Percentiles rank a stretch among this genome's conserved stretches.
phyloP scores from a whole-genome alignment of 2,797 vertebrate genomes.

The Acanthiza pusilla region DNA sequence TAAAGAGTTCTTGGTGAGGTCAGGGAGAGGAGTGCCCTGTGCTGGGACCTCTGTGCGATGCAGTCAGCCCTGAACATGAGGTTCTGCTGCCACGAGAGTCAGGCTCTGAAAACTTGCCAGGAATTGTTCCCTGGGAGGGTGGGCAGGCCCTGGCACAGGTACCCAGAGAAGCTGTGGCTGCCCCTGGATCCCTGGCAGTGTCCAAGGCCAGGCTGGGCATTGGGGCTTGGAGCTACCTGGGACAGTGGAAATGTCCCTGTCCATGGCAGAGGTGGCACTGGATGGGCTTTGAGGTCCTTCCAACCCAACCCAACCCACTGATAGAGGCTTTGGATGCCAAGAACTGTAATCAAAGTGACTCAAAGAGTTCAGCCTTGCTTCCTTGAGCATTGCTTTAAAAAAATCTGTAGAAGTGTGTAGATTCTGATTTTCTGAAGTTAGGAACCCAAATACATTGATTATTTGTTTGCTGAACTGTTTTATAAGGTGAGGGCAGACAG shows the following conservation, averaged over 20 bases:
- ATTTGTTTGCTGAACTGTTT: slow-evolving; percentile 56
- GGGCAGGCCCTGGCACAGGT: accelerated
- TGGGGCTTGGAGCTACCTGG: accelerated
- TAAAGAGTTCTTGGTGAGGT: not conserved
- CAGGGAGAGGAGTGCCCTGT: not conserved
- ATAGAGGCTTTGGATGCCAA: not conserved
- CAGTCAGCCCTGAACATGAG: not conserved
- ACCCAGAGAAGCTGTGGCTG: not conserved
- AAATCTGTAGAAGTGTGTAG: not conserved
- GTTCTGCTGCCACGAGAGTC: not conserved
- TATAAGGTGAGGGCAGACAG: slow-evolving; percentile 63
- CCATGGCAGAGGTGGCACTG: not conserved
- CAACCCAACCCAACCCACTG: accelerated
- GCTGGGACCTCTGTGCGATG: not conserved
- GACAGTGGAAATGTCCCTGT: not conserved
- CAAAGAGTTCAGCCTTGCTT: not conserved
- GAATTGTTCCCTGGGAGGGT: not conserved
- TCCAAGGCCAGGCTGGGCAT: not conserved
- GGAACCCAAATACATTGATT: not conserved
- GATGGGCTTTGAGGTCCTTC: not conserved
- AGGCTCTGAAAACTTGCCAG: not conserved
- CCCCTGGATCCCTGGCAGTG: not conserved
- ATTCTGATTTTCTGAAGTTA: not conserved
- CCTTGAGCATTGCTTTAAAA: not conserved
- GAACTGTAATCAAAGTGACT: not conserved